Percentiles rank a stretch among this genome's conserved stretches.
phyloP scores from a whole-genome alignment of 2,113 vertebrate species.

The Ranitomeya imitator region DNA sequence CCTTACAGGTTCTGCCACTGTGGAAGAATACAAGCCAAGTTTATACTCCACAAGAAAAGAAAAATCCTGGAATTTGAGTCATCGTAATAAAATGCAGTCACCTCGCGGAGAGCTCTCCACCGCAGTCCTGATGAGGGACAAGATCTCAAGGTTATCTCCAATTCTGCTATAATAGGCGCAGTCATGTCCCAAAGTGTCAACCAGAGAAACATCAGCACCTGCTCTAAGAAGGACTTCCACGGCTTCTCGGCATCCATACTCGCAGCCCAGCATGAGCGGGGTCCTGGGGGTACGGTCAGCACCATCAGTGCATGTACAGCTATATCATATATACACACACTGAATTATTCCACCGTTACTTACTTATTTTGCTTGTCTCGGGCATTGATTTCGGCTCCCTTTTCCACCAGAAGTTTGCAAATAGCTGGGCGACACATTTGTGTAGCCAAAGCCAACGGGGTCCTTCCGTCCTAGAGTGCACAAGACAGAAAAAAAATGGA shows the following conservation, averaged over 20 bases:
- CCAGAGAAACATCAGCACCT: slow-evolving; percentile 78
- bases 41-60: neutral
- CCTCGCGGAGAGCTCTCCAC: slow-evolving; percentile 84
- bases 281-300: slow-evolving; percentile 73
- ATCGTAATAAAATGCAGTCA: slow-evolving; percentile 57
- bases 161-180: slow-evolving; percentile 88
- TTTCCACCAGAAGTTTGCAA: slow-evolving; percentile 89
- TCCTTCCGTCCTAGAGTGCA: slow-evolving; percentile 84
- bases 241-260: slow-evolving; percentile 88
- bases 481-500: neutral
- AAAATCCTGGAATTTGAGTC: neutral
- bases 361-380: slow-evolving; percentile 95
- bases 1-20: slow-evolving; percentile 12
- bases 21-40: neutral
- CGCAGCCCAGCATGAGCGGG: slow-evolving; percentile 90
- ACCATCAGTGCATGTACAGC: neutral
- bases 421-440: slow-evolving; percentile 92
- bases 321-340: neutral
- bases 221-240: slow-evolving; percentile 88
- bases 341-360: neutral
- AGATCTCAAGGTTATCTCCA: slow-evolving; percentile 86
- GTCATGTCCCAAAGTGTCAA: slow-evolving; percentile 85
- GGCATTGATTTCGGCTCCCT: slow-evolving; percentile 83
- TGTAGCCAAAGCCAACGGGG: slow-evolving; percentile 90
- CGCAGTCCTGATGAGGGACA: slow-evolving; percentile 79